Conservation (phyloP, 2,113 vertebrate species). For the Limnothrissa miodon region DNA sequence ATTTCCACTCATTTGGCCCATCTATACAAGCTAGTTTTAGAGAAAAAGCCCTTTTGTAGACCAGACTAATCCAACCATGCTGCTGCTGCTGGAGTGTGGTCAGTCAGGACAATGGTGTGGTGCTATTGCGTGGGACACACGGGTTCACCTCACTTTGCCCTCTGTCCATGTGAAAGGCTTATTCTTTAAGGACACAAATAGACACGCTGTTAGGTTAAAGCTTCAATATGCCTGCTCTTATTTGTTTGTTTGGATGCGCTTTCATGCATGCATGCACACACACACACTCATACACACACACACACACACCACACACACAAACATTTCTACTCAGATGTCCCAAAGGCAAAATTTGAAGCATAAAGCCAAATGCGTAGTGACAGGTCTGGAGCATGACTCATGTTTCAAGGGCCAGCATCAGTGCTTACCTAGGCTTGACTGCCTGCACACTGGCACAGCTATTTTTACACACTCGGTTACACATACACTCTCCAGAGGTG, state of each 20-base stretch:
- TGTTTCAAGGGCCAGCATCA: not conserved
- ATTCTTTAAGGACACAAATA: not conserved
- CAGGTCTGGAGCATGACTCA: constrained; percentile 30
- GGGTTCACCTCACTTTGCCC: not conserved
- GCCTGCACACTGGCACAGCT: not conserved
- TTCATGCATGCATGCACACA: not conserved
- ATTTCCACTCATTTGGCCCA: not conserved
- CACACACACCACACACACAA: not conserved
- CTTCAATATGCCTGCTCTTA: not conserved
- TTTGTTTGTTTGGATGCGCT: not conserved
- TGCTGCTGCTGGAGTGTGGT: not conserved
- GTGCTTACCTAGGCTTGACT: constrained; percentile 1
- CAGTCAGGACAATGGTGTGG: too few relatives aligned
- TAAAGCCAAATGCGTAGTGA: constrained; percentile 26
- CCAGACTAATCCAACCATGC: not conserved
- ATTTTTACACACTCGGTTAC: not conserved
- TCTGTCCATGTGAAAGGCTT: not conserved
- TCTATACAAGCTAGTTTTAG: not conserved
- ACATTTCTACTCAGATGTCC: not conserved
- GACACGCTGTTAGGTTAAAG: not conserved
- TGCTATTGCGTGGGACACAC: not conserved
- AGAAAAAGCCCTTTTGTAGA: not conserved
- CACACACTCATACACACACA: constrained; percentile 12
- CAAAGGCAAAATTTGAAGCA: not conserved
- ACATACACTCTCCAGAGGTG: not conserved